Evolutionary conservation across 2,888 invertebrate species (phyloP), one percentile per base, ranked within the genome.

Genomic region (Oligia strigilis): DNA sequence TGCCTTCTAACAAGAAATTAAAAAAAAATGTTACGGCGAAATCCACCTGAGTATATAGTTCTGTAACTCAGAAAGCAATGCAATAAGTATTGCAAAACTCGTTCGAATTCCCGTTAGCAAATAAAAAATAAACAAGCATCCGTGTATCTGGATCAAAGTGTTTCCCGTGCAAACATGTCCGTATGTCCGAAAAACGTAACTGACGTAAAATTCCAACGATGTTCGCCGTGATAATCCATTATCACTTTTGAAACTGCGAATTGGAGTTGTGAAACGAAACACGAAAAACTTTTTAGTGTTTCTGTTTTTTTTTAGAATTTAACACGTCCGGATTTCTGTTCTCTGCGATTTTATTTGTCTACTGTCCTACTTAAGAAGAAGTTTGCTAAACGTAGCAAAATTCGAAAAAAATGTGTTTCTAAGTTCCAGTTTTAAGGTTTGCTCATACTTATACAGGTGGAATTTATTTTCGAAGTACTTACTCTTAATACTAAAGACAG

Each of bases 111-210:
- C 52, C 4, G 29, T 29, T 55, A 49, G 62, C 60, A 77, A 78
- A 78, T 6, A 69, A 14, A 36, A 19, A 78, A 52, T 69, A 14
- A n/a, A 55, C 52, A 49, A 49, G 11, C 13, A 13, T 55, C 14
- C 36, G 46, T 40, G 60, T 36, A 23, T 23, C 36, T 14, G 52
- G 19, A 55, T 52, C 40, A 78, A 78, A 77, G 43, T 49, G 76
- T 13, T 74, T 14, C 1, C 8, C 19, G 8, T 3, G 29, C 29
- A 43, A 77, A 65, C 14, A 64, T 43, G 23, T 13, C 11, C 29
- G 29, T 77, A 43, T 46, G 23, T 29, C 23, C 13, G 13, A 74
- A 77, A 77, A 74, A 65, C 23, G 23, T 14, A 79, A 40, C 46
- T 11, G 19, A 70, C 69, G n/a, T 55, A 14, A 19, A 69, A 36